Conservation (phyloP, 2,797 vertebrate species). For the Cyprinodon diabolis region DNA sequence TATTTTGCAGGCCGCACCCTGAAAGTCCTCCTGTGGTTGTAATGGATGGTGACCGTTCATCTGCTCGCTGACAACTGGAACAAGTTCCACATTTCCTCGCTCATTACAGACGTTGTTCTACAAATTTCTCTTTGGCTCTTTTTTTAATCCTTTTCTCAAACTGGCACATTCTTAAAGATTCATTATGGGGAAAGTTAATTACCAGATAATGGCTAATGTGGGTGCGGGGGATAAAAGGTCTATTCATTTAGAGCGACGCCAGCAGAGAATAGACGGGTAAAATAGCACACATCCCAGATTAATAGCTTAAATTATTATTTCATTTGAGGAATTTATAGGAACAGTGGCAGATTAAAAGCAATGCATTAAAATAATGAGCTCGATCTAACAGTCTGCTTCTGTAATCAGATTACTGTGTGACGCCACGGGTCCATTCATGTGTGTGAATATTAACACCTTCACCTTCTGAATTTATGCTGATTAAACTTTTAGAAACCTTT, state of each 20-base stretch:
- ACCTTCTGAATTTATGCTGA: not conserved
- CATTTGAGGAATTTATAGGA: slow-evolving; percentile 97
- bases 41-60: slow-evolving; percentile 92
- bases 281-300: slow-evolving; percentile 96
- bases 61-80: slow-evolving; percentile 91
- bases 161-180: slow-evolving; percentile 95
- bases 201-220: slow-evolving; percentile 97
- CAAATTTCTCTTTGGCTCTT: slow-evolving; percentile 84
- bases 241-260: slow-evolving; percentile 90
- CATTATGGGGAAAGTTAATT: slow-evolving; percentile 99
- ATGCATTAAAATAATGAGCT: slow-evolving; percentile 94
- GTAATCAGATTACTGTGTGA: slow-evolving; percentile 92
- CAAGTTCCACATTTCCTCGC: slow-evolving; percentile 99
- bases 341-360: slow-evolving; percentile 95
- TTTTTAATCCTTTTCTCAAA: slow-evolving; percentile 65
- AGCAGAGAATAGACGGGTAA: slow-evolving; percentile 82
- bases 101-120: slow-evolving; percentile 98
- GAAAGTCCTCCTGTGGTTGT: slow-evolving; percentile 79
- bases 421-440: slow-evolving; percentile 41
- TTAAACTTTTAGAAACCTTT: not conserved
- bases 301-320: slow-evolving; percentile 99
- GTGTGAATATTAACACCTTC: not conserved
- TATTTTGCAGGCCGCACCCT: slow-evolving; percentile 86
- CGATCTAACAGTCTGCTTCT: slow-evolving; percentile 90
- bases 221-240: slow-evolving; percentile 95